Conservation (phyloP, 2,797 vertebrate species). For the Ceryle rudis region DNA sequence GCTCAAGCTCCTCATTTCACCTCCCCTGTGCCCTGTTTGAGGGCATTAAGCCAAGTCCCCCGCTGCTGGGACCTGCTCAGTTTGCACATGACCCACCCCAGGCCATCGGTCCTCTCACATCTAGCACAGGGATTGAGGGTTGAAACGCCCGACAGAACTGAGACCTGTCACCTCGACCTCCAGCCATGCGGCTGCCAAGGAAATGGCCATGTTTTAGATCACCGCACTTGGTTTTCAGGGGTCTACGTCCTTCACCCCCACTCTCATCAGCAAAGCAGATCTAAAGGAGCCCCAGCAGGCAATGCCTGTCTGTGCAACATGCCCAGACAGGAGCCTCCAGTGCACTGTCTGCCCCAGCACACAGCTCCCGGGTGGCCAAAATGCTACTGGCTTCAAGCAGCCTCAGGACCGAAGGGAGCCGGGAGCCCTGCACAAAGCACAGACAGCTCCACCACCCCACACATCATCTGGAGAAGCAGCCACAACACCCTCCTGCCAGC, state of each 20-base stretch:
- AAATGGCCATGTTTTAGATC: fast-evolving
- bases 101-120: neutral
- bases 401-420: fast-evolving
- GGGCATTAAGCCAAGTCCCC: neutral
- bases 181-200: neutral
- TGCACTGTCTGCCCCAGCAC: fast-evolving
- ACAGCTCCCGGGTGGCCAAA: fast-evolving
- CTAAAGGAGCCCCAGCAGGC: neutral
- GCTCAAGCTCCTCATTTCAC: neutral
- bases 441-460: neutral
- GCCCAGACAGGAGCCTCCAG: fast-evolving
- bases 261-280: neutral
- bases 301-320: fast-evolving
- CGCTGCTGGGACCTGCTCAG: neutral
- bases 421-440: neutral
- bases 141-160: neutral
- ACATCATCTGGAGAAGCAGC: fast-evolving
- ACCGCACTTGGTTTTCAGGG: neutral
- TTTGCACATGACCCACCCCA: neutral
- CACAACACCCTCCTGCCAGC: fast-evolving
- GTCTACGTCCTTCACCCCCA: neutral
- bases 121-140: neutral
- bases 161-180: neutral
- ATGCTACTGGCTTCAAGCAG: fast-evolving
- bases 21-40: neutral